phyloP scores from a whole-genome alignment of 2,113 vertebrate genomes.

The Anoura caudifer region DNA sequence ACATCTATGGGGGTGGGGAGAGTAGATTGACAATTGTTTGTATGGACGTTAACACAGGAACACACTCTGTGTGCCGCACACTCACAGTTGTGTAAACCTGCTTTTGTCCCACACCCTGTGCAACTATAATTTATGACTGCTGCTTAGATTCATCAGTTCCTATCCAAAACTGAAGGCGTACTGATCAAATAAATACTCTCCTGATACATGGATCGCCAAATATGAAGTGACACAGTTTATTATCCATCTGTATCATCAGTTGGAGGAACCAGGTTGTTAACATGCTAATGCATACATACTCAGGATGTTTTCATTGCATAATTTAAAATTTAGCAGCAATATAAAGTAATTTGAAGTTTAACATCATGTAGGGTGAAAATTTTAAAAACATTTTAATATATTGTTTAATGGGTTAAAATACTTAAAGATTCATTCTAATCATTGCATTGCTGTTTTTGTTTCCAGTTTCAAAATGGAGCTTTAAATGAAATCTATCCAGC shows the following conservation, averaged over 20 bases:
- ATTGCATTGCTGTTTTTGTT: constrained; percentile 54
- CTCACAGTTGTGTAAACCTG: neutral
- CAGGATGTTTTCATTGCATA: neutral
- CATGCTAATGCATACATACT: neutral
- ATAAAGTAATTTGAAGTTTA: neutral
- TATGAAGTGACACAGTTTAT: neutral
- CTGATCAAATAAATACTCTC: neutral
- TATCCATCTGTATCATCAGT: neutral
- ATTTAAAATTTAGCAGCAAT: neutral
- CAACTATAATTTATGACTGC: neutral
- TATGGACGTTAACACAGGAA: neutral
- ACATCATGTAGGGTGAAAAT: neutral
- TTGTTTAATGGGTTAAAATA: neutral
- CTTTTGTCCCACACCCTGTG: neutral
- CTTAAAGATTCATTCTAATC: constrained; percentile 27
- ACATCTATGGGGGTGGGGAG: too few species aligned
- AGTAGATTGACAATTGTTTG: neutral
- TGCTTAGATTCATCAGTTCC: neutral
- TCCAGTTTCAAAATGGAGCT: constrained; percentile 82
- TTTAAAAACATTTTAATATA: neutral
- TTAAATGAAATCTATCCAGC: constrained; percentile 78
- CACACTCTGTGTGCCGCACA: neutral
- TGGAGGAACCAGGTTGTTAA: neutral
- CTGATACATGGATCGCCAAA: neutral
- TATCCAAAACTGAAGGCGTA: neutral